Base-by-base conservation (phyloP, 2,888 invertebrate species). In the Lycia hirtaria region DNA sequence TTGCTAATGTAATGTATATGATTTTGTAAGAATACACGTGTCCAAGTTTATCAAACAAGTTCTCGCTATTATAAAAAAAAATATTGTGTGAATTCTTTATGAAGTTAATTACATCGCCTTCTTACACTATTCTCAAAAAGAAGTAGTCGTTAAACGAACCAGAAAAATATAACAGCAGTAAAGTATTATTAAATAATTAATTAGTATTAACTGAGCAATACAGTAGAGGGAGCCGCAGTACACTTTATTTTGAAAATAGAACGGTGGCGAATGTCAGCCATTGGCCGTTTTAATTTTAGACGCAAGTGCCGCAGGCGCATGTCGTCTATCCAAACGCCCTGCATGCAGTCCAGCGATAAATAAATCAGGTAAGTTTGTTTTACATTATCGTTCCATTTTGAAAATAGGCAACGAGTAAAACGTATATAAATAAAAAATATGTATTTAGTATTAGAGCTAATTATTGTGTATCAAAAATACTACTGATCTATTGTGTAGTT, bases 221-320 rank as follows among this genome's bases (percentile, higher is more conserved):
- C 37, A 30, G 24, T 15, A 56, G 57, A 17, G 49, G 50, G 38
- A 63, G 53, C 48, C 44, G 28, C 50, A 51, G 59, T 59, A 47
- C 47, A 59, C 47, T 60, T 58, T 49, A 33, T 44, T 53, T 64
- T 60, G 38, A 60, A 67, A 67, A 69, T 66, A 64, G 69, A 66
- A 56, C 41, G 53, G 62, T 60, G 52, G 60, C 58, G 60, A 59
- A 62, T 65, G 65, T 60, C 59, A 48, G 67, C 50, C 65, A 55
- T 58, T 41, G 41, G 17, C 9, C n/a, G 56, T 48, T 67, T 47
- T 65, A 65, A 62, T 45, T 62, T 50, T 55, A 60, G 62, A 55
- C 30, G 40, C 45, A 22, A 40, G 32, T 48, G 45, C 19, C 55
- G 58, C 26, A 41, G 41, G 17, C 57, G 56, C 57, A 40, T 48